Evolutionary conservation across 2,797 vertebrate genomes (phyloP), one percentile per base, ranked within the genome.

Genomic region (Myotis findleyi): DNA sequence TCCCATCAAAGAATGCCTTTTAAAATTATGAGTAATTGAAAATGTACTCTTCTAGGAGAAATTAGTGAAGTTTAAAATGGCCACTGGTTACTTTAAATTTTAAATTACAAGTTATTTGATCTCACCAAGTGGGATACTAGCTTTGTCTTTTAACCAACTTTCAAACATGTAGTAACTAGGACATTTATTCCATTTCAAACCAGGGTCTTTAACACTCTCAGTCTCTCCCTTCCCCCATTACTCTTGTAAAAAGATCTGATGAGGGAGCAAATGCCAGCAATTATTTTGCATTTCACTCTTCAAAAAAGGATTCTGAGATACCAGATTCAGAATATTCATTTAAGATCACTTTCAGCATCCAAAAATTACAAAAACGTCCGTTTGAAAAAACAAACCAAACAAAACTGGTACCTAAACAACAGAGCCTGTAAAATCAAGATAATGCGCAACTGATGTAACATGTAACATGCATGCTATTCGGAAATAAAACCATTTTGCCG

Each of bases 1-100:
- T 62, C 64, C 10, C 41, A 73, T 49, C 75, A 66, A 89, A 9
- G 95, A 87, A 66, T 62, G 94, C 25, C 57, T 86, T 95, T 93
- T 38, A 91, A 33, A 95, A 62, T 85, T 62, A 68, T 2, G 41
- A 62, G 3, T 75, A 96, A 96, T 38, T 69, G 41, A 98, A 98
- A 96, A 97, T 97, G 73, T 96, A 55, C 81, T 95, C 55, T 82
- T 89, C 18, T 84, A 95, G 89, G 33, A 96, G 47, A 96, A 96
- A 97, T 73, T 47, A 96, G 73, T 95, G 59, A 97, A 94, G 96
- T 97, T 97, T 97, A 98, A 98, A 98, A 98, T 98, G 98, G 97
- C 97, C 97, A 97, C 98, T 97, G 89, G 81, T 96, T 93, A 97
- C 97, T 97, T 91, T 96, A 92, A 97, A 97, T 97, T 97, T 98